Percentiles rank a stretch among this genome's conserved stretches.
Evolutionary conservation across 2,113 vertebrate species (phyloP).

Genomic region (Gopherus flavomarginatus): DNA sequence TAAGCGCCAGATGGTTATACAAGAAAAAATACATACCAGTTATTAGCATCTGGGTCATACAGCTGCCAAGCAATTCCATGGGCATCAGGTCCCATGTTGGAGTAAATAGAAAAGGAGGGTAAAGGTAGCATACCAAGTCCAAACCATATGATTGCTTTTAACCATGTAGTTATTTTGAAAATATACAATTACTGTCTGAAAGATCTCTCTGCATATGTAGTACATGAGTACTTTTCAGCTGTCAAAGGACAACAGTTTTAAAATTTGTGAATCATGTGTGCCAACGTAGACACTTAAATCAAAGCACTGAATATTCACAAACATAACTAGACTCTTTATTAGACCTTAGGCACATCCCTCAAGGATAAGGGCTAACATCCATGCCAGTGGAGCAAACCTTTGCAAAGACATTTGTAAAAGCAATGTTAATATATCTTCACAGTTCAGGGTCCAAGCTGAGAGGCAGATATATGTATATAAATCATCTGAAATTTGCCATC

Average conservation of each 20-base stretch:
- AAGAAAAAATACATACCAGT: not conserved
- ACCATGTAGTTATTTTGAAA: not conserved
- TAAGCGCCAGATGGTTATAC: slow-evolving; percentile 7
- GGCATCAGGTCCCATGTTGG: not conserved
- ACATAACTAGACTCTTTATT: fast-evolving
- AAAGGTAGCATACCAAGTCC: not conserved
- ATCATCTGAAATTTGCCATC: not conserved
- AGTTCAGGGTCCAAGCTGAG: not conserved
- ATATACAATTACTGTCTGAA: not conserved
- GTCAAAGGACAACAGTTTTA: not conserved
- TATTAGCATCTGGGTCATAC: not conserved
- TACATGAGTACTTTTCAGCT: not conserved
- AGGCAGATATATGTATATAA: not conserved
- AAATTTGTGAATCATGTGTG: not conserved
- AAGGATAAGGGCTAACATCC: not conserved
- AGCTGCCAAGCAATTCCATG: not conserved
- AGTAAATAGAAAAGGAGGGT: not conserved
- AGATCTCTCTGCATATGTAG: not conserved
- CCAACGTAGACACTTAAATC: not conserved
- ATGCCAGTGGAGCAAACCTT: not conserved
- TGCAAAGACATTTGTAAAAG: not conserved
- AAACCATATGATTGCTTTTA: not conserved
- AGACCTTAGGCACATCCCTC: not conserved
- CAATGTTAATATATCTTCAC: not conserved
- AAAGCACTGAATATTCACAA: not conserved